Conservation (phyloP, 23 tunicate genomes). For the Phallusia fumigata region DNA sequence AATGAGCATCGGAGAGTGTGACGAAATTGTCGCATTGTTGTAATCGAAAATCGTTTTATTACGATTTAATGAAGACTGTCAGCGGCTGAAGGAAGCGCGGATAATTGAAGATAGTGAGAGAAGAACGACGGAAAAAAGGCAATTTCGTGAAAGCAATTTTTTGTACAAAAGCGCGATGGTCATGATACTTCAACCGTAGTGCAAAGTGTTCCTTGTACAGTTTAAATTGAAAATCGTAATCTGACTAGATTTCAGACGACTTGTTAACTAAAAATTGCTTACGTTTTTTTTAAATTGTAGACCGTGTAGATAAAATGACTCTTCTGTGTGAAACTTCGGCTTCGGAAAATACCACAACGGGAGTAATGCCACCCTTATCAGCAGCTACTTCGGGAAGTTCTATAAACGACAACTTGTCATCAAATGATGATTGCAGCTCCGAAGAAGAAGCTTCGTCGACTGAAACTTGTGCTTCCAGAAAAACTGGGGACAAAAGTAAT, state of each 20-base stretch:
- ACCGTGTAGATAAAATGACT: not conserved
- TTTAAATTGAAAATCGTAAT: not conserved
- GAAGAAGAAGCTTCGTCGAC: not conserved
- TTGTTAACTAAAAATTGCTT: too few species aligned
- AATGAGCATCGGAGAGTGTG: not conserved
- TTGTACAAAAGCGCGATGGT: not conserved
- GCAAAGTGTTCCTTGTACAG: too few species aligned
- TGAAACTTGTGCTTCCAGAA: not conserved
- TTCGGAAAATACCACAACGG: not conserved
- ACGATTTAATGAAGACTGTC: slow-evolving; percentile 26
- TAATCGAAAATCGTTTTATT: slow-evolving; percentile 44
- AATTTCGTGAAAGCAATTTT: not conserved
- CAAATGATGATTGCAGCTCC: not conserved
- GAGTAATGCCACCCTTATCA: not conserved
- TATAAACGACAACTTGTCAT: not conserved
- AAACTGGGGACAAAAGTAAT: not conserved
- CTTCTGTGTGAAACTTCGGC: not conserved
- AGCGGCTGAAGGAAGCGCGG: slow-evolving; percentile 39
- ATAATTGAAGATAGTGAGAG: slow-evolving; percentile 18
- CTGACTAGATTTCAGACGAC: too few species aligned
- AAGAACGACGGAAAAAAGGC: not conserved
- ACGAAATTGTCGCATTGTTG: slow-evolving; percentile 26
- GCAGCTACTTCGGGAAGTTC: not conserved
- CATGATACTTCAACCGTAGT: not conserved
- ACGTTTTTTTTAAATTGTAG: too few species aligned